Conservation (phyloP, 1,140 invertebrate genomes). For the Telenomus remus region DNA sequence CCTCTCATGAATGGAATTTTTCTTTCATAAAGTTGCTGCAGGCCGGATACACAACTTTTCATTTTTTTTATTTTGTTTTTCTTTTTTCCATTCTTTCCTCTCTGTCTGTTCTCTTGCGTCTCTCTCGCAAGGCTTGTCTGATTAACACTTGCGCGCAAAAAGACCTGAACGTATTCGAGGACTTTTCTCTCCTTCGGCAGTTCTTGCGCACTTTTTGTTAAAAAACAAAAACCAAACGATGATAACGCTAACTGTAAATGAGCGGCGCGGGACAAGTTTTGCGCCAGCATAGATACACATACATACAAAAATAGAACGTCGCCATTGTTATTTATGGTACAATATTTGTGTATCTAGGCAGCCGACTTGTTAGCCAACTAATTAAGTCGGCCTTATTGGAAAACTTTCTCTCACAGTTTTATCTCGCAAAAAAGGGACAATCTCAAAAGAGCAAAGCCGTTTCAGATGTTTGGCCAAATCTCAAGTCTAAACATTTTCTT, state of each 20-base stretch:
- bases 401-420: conserved; percentile 11
- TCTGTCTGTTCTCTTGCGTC: background rate
- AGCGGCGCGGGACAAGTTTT: conserved; percentile 33
- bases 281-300: too few relatives aligned
- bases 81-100: background rate
- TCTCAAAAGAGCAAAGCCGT: too few relatives aligned
- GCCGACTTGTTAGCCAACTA: conserved; percentile 29
- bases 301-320: conserved; percentile 22
- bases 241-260: conserved; percentile 44
- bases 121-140: conserved; percentile 12
- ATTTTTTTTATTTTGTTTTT: background rate
- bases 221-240: conserved; percentile 20
- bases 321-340: conserved; percentile 40
- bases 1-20: too few relatives aligned
- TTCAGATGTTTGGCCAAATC: background rate
- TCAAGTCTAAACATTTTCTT: too few relatives aligned
- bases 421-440: background rate
- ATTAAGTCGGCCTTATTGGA: conserved; percentile 26
- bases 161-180: conserved; percentile 15
- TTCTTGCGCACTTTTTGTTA: conserved; percentile 20
- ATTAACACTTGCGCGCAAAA: conserved; percentile 35
- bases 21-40: background rate
- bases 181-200: conserved; percentile 34
- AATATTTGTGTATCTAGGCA: conserved; percentile 38
- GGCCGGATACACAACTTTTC: too few relatives aligned